A percentile compares a stretch with the other conserved stretches of the same genome.
Evolutionary conservation across 2,113 vertebrate species (phyloP).

Genomic region (Piaya cayana): DNA sequence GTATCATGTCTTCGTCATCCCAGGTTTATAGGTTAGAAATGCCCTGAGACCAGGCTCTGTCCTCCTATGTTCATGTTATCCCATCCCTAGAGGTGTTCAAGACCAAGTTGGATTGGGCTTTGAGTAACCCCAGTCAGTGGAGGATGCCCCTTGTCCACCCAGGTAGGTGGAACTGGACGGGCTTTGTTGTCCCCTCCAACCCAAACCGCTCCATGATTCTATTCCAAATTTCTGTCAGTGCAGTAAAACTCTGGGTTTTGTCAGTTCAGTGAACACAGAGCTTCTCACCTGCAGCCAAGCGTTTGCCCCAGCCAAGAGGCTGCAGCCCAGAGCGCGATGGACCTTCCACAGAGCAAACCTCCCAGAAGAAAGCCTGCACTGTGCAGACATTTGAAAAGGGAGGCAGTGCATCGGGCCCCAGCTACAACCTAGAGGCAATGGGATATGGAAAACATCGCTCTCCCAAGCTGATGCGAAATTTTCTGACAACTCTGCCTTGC

Average conservation of each 20-base stretch:
- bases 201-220: too few species aligned
- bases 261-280: not conserved
- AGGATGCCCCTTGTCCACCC: too few species aligned
- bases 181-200: too few species aligned
- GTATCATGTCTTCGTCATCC: not conserved
- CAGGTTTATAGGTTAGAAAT: not conserved
- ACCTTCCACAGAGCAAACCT: accelerated
- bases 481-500: not conserved
- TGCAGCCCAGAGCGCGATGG: accelerated
- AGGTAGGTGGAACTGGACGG: too few species aligned
- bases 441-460: accelerated
- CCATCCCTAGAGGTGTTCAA: too few species aligned
- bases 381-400: accelerated
- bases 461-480: not conserved
- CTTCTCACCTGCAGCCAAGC: too few species aligned
- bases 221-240: not conserved
- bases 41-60: accelerated
- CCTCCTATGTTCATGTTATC: accelerated
- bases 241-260: not conserved
- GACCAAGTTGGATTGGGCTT: too few species aligned
- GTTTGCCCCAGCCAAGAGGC: not conserved
- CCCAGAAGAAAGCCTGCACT: not conserved
- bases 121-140: too few species aligned
- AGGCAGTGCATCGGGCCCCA: accelerated
- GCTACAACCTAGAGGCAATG: too few species aligned